phyloP scores from a whole-genome alignment of 2,888 invertebrate genomes.

The Torymus aiolomorphi region DNA sequence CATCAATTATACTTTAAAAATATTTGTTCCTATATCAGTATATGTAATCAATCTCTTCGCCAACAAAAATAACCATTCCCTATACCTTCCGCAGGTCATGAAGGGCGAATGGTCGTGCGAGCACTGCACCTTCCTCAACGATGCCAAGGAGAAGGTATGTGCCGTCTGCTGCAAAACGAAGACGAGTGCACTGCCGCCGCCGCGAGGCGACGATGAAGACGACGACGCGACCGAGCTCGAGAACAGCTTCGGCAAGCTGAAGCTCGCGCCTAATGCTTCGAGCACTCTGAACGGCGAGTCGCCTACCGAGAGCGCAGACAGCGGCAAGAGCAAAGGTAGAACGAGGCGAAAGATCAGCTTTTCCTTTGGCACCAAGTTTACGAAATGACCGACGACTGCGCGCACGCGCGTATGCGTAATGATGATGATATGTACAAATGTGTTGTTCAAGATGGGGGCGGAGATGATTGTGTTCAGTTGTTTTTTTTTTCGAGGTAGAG shows the following conservation, averaged over 20 bases:
- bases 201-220: conserved; percentile 54
- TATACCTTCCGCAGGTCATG: conserved; percentile 33
- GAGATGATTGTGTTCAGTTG: too few species aligned
- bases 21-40: too few species aligned
- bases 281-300: neutral
- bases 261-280: conserved; percentile 63
- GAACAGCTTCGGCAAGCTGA: conserved; percentile 62
- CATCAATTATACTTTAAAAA: too few species aligned
- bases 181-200: conserved; percentile 68
- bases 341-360: conserved; percentile 84
- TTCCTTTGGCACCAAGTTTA: conserved; percentile 84
- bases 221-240: conserved; percentile 58
- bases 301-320: neutral
- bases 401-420: neutral
- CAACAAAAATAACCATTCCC: too few species aligned
- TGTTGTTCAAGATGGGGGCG: too few species aligned
- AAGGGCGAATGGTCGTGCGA: conserved; percentile 87
- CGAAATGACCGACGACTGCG: conserved; percentile 65
- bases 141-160: conserved; percentile 87
- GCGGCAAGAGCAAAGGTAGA: conserved; percentile 81
- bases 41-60: too few species aligned
- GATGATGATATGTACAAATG: neutral
- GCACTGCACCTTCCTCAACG: conserved; percentile 93
- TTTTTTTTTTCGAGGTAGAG: conserved; percentile 2
- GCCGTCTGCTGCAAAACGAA: conserved; percentile 90